phyloP scores from a whole-genome alignment of 2,888 invertebrate species.

The Drosophila imparisetae region DNA sequence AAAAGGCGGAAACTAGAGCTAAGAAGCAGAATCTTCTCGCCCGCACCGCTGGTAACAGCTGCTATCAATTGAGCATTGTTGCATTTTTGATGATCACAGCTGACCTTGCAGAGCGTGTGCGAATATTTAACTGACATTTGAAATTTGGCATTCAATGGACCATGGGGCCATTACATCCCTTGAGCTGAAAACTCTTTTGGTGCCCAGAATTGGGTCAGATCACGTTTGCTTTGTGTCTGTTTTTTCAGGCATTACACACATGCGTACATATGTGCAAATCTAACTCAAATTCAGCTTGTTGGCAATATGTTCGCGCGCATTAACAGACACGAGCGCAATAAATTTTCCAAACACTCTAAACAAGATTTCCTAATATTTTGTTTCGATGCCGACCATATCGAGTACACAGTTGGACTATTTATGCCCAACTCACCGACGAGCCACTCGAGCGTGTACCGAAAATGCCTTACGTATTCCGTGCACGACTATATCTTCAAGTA shows the following conservation, averaged over 20 bases:
- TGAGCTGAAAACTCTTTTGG: constrained; percentile 10
- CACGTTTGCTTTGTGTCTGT: constrained; percentile 4
- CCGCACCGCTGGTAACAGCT: too few species aligned
- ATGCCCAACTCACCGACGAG: constrained; percentile 29
- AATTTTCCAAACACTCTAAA: constrained; percentile 67
- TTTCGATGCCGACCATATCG: constrained; percentile 40
- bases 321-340: constrained; percentile 58
- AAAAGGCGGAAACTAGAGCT: too few species aligned
- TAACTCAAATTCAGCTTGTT: constrained; percentile 44
- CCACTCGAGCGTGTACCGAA: constrained; percentile 56
- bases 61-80: too few species aligned
- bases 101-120: too few species aligned
- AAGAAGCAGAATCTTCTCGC: too few species aligned
- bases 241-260: constrained; percentile 1
- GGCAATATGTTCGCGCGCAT: constrained; percentile 64
- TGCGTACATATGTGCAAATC: constrained; percentile 11
- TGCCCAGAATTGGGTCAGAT: constrained; percentile 18
- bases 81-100: too few species aligned
- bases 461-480: constrained; percentile 57
- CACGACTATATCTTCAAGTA: constrained; percentile 68
- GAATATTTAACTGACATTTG: too few species aligned
- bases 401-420: constrained; percentile 30
- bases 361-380: constrained; percentile 68
- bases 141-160: too few species aligned
- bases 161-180: too few species aligned